Conservation (phyloP, 2,113 vertebrate species). For the Formicarius rufipectus region DNA sequence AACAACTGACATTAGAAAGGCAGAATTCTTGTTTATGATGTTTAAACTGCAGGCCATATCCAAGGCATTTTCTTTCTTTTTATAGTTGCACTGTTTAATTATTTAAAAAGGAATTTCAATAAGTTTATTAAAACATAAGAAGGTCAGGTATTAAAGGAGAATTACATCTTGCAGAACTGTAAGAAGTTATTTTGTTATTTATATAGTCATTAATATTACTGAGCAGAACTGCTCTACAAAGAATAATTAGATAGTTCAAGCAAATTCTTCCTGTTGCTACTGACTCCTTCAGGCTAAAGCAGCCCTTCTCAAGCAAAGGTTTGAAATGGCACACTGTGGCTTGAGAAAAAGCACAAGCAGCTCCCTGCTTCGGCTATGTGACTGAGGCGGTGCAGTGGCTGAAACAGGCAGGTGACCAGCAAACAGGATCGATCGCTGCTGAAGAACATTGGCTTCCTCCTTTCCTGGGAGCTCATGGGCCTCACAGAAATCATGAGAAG, state of each 20-base stretch:
- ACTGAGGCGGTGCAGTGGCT: neutral
- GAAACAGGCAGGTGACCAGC: neutral
- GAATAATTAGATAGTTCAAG: neutral
- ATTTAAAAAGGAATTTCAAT: constrained; percentile 5
- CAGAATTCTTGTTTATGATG: constrained; percentile 15
- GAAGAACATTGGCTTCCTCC: neutral
- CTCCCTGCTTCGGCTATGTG: neutral
- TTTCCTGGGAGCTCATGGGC: neutral
- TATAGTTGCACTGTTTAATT: constrained; percentile 22
- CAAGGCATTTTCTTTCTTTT: neutral
- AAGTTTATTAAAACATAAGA: constrained; percentile 27
- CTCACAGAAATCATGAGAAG: neutral
- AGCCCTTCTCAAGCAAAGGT: neutral
- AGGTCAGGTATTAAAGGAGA: constrained; percentile 35
- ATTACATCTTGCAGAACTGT: neutral
- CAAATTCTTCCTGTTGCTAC: neutral
- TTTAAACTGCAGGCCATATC: neutral
- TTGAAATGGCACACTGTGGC: neutral
- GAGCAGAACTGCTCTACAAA: neutral
- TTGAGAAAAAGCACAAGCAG: neutral
- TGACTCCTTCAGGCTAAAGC: neutral
- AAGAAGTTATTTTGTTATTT: constrained; percentile 50
- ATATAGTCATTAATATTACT: constrained; percentile 49
- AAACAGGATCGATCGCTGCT: neutral
- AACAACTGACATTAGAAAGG: constrained; percentile 13